Conservation (phyloP, 1,140 invertebrate genomes). For the Laodelphax striatellus region DNA sequence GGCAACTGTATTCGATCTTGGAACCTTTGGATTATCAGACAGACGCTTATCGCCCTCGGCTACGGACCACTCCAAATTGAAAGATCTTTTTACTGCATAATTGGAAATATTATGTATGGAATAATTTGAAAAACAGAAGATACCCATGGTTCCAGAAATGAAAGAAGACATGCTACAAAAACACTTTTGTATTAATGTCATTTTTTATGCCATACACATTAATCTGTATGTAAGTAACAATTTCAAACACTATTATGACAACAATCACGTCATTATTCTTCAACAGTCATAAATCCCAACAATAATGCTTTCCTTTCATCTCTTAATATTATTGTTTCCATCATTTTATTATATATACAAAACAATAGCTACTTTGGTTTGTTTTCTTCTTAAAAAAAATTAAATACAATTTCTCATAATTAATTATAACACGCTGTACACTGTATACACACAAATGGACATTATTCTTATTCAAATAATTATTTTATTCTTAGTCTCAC, state of each 20-base stretch:
- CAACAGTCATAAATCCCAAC: constrained; percentile 1
- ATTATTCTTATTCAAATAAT: constrained; percentile 4
- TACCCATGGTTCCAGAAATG: no score
- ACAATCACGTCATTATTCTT: neutral
- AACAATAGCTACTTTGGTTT: constrained; percentile 2
- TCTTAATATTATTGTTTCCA: neutral
- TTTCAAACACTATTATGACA: constrained; percentile 2
- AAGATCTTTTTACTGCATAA: no score
- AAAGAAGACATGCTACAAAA: neutral
- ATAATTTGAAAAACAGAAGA: no score
- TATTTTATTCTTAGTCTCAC: constrained; percentile 7
- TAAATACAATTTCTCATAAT: neutral
- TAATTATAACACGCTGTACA: constrained; percentile 15
- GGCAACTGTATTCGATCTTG: no score
- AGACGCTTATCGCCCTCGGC: no score
- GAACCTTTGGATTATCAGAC: no score
- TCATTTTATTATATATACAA: neutral
- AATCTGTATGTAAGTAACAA: constrained; percentile 1
- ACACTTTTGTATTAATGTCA: neutral
- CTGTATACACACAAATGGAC: constrained; percentile 15
- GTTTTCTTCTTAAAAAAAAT: neutral
- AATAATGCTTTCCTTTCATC: neutral
- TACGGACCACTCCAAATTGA: no score
- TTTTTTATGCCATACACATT: constrained; percentile 3
- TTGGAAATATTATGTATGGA: no score